Conservation (phyloP, 2,888 invertebrate species). For the Amphipyra berbera region DNA sequence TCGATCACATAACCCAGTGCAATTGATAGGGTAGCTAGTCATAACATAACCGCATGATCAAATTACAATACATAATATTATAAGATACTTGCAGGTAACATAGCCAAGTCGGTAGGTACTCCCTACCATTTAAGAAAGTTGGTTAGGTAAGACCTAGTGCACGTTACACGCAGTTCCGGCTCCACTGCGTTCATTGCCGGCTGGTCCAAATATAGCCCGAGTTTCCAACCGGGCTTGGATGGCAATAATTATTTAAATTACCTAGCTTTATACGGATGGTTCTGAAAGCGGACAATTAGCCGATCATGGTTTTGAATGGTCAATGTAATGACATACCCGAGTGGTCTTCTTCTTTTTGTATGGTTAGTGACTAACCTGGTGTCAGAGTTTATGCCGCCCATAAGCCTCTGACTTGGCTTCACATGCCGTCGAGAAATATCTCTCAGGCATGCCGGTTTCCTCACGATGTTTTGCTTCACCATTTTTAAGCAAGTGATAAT, state of each 20-base stretch:
- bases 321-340: background rate
- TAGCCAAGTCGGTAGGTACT: background rate
- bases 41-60: background rate
- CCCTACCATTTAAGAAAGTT: constrained; percentile 41
- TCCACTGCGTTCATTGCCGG: constrained; percentile 16
- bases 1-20: background rate
- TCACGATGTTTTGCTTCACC: no score
- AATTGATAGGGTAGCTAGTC: background rate
- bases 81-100: constrained; percentile 4
- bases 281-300: background rate
- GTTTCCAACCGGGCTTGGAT: constrained; percentile 13
- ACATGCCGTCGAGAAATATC: no score
- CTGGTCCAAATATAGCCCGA: constrained; percentile 30
- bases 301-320: background rate
- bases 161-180: constrained; percentile 42
- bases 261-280: background rate
- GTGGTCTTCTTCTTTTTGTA: no score
- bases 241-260: constrained; percentile 31
- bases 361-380: no score
- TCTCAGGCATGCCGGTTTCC: no score
- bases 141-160: constrained; percentile 37
- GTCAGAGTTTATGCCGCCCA: no score
- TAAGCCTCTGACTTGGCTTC: no score
- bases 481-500: no score
- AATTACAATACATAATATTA: background rate